Evolutionary conservation across 2,888 invertebrate genomes (phyloP), one percentile per base, ranked within the genome.

Genomic region (Lasioglossum villosulum): DNA sequence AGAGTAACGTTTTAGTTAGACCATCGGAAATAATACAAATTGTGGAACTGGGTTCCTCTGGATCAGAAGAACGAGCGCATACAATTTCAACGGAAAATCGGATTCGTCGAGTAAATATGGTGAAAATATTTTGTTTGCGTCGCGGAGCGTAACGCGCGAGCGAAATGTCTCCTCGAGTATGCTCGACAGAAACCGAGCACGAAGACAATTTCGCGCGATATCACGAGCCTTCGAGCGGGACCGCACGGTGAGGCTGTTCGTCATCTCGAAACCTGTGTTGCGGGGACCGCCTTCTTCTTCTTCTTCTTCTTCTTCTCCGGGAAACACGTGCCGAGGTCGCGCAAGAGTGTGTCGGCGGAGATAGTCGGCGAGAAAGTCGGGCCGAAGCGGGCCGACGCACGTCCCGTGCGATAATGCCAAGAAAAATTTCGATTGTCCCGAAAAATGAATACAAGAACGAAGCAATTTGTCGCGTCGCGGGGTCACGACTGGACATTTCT

Each of bases 121-220:
- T 37, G 75, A 75, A 56, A 80, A 80, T 81, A 76, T 83, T 83
- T 83, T 76, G 34, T 70, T 34, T 37, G 76, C 5, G 56, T 37
- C 79, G 42, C 19, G 68, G 30, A 78, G 52, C 45, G 72, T 30
- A 72, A 63, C 23, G 34, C 75, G 48, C 19, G 71, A n/a, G 39
- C 23, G n/a, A n/a, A 39, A n/a, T 14, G 37, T 39, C 70, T n/a
- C 70, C 34, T 56, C 72, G 19, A 30, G 75, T 52, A 75, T 76
- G 48, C 80, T 73, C 75, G 63, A 76, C 37, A 63, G 78, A 75
- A 80, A 86, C 78, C 75, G 34, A 37, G 78, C 76, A 52, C 78
- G 87, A 81, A 79, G 84, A 86, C 87, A 86, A 86, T 87, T 87
- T 87, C 81, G 71, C 78, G 78, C 72, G 82, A 78, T 78, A 78